A percentile compares a stretch with the other conserved stretches of the same genome.
Conservation (phyloP, 2,113 vertebrate species). For the Bubo scandiacus region DNA sequence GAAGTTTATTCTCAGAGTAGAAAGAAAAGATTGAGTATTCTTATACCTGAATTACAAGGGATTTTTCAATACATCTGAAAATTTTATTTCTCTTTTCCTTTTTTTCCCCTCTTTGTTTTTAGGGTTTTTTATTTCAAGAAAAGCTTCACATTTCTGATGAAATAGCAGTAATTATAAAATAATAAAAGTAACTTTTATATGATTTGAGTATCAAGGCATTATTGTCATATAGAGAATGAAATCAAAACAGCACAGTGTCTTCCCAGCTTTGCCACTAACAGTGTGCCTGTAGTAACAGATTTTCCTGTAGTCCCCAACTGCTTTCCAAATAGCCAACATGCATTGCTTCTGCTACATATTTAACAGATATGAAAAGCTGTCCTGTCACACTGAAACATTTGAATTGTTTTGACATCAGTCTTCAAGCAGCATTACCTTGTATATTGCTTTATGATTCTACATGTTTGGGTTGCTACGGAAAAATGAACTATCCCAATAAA, state of each 20-base stretch:
- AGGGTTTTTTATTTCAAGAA: neutral
- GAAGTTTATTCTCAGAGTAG: neutral
- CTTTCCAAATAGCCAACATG: neutral
- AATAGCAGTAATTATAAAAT: neutral
- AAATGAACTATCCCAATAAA: conserved; percentile 10
- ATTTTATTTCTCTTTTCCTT: neutral
- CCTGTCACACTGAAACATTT: neutral
- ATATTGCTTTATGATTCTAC: neutral
- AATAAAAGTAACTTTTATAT: neutral
- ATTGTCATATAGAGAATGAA: neutral
- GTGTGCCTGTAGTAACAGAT: neutral
- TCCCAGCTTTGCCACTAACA: neutral
- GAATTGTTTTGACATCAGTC: neutral
- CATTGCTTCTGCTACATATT: neutral
- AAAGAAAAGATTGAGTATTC: neutral
- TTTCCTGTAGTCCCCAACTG: neutral
- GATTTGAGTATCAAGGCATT: neutral
- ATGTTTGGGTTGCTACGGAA: conserved; percentile 29
- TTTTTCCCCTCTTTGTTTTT: neutral
- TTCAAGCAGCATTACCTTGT: conserved; percentile 9
- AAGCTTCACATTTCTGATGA: neutral
- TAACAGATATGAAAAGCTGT: neutral
- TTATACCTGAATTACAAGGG: neutral
- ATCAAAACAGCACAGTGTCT: neutral
- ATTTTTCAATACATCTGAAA: neutral